Evolutionary conservation across 2,797 vertebrate genomes (phyloP), one percentile per base, ranked within the genome.

Genomic region (Sebastes umbrosus): DNA sequence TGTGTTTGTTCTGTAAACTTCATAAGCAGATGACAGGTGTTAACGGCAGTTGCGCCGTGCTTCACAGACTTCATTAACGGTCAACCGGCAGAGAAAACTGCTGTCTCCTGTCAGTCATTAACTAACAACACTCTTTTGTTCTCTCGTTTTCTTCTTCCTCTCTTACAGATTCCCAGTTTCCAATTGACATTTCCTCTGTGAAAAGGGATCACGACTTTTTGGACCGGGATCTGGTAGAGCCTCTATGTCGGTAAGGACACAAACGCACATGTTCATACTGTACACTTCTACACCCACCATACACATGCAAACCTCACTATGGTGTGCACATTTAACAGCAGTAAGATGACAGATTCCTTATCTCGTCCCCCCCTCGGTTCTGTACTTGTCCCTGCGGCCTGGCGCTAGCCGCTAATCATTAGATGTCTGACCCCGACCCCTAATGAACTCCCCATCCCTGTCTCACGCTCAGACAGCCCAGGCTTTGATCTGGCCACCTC

Each of bases 131-230:
- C 43, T 24, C 54, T 50, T 18, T 50, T 20, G 46, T 4, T 20
- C 10, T 31, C 16, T 79, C 6, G 12, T 39, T 75, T 31, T 39
- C 16, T 25, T 32, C 4, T 72, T 24, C 69, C 34, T 59, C 11
- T 77, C 32, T 69, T 20, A 8, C 70, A 98, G 97, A 98, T 92
- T 97, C 96, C 22, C 97, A 97, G 80, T 97, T 98, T 92, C 97
- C 98, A 29, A 96, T 99, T 81, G 96, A 99, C 91, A 98, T 99
- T 93, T 94, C 94, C 39, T 96, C 97, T 50, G 98, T 99, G 85
- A 98, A 98, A 95, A 96, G 95, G 79, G 98, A 99, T 91, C 98
- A 99, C 91, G 97, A 99, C 94, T 99, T 99, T 93, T 94, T 99
- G 92, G 98, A 98, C 88, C 96, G 96, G 87, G 98, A 99, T 88